These are phyloP conservation scores for Heliopora coerulea DNA, from an alignment of 92 coral and sea anemone genomes.

Conservation along the genomic window DNA sequence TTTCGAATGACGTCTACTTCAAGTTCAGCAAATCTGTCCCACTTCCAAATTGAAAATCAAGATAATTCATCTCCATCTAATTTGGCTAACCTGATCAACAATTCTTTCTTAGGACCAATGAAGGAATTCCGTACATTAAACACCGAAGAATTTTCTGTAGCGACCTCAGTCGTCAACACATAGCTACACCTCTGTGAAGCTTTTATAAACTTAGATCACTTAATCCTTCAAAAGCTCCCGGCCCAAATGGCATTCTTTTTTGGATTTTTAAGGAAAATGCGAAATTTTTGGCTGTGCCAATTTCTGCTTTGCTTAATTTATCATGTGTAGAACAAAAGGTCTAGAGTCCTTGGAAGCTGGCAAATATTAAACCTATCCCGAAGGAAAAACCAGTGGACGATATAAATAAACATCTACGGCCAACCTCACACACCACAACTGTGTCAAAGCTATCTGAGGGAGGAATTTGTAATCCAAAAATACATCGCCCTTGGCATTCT, in stretches of 20 bases:
- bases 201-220: background rate
- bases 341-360: background rate
- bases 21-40: no score
- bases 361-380: slow-evolving; percentile 1
- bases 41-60: no score
- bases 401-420: slow-evolving; percentile 9
- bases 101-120: slow-evolving; percentile 39
- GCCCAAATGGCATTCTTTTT: background rate
- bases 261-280: background rate
- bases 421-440: background rate
- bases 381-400: background rate
- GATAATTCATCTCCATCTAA: slow-evolving; percentile 5
- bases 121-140: slow-evolving; percentile 16
- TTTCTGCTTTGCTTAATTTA: background rate
- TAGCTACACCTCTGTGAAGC: no score
- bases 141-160: no score
- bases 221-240: background rate
- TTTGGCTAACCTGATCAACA: slow-evolving; percentile 39
- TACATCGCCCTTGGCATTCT: slow-evolving; percentile 12
- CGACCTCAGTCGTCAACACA: no score
- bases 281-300: background rate
- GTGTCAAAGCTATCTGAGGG: slow-evolving; percentile 3
- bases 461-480: slow-evolving; percentile 1
- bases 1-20: no score
- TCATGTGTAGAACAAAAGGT: background rate